Base-by-base conservation (phyloP, 2,797 vertebrate genomes). In the Hipposideros larvatus region DNA sequence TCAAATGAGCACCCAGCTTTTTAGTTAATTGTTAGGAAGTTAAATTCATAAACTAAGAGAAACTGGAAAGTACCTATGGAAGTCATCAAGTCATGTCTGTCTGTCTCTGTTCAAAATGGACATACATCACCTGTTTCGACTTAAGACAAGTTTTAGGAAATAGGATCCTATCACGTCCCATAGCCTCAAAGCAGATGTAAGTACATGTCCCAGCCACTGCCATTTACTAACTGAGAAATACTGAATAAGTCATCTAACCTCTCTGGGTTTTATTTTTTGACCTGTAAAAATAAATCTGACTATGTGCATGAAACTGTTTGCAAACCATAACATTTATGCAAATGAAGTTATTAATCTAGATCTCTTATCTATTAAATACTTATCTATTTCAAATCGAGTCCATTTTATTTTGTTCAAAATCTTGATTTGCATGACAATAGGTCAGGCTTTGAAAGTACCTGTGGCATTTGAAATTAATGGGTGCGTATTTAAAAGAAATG, bases 211-310 rank as follows among this genome's bases (percentile, higher is more conserved):
- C 10, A 46, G 41, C 7, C 9, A 16, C 31, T 87, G 22, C 3
- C 34, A 83, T 68, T 80, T 82, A 68, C 4, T 73, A 59, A 26
- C 79, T 93, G 94, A 82, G 55, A 87, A 94, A 85, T 92, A 68
- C 4, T 55, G 5, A 31, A 65, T 16, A 88, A 53, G 10, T 14
- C 8, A 46, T 46, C 15, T 63, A 82, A 80, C 2, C 4, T 59
- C 55, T 77, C 46, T 63, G 41, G 73, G 18, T 22, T 78, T 87
- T 82, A 70, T 41, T 89, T 78, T 89, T 90, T 74, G 70, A 84
- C 28, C 15, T 78, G 1, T 61, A 66, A 57, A 92, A 77, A n/a
- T 61, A 84, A 80, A 48, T 84, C 21, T 70, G 26, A 75, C 4
- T 59, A 21, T 77, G 11, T 74, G 1, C 22, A 71, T 53, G 5